Evolutionary conservation across 2,797 vertebrate species (phyloP), one percentile per base, ranked within the genome.

Genomic region (Acestrorhynchus altus): DNA sequence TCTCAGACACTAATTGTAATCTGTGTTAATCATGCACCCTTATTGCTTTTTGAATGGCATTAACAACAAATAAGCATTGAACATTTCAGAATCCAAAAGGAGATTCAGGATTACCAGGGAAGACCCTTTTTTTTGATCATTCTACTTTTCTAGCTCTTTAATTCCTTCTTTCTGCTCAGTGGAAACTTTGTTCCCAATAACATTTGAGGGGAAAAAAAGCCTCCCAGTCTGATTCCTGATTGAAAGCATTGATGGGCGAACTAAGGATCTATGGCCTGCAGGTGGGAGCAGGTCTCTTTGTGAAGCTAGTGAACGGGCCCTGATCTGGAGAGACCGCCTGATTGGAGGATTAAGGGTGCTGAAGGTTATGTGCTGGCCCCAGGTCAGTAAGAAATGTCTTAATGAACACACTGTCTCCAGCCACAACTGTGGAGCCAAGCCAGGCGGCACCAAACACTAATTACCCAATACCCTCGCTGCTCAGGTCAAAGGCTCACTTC

Each of bases 371-470:
- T 68, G 71, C 65, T 77, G 78, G 76, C 80, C 79, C 47, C 74
- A 84, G 82, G 84, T 82, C 82, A 86, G 68, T 60, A n/a, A 73
- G 77, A 72, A 80, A 76, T 66, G 74, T 77, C 81, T 82, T 86
- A 86, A 86, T 84, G 84, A 86, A 86, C 78, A 82, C 84, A 80
- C 69, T 80, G 79, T 80, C 76, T 83, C 71, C 40, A 74, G 69
- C 66, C 60, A 80, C 51, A 56, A 70, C 84, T 66, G 56, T 57
- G 56, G 31, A 85, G 75, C 73, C 63, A 60, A 76, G 74, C 51
- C 70, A 79, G 74, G 77, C 76, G 68, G 77, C 77, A 83, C 78
- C 67, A 68, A 81, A 57, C 75, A 76, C 82, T 86, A 86, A 86
- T 86, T 86, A 84, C 81, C 78, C 68, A 78, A 74, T 78, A 82